Percentiles rank a stretch among this genome's conserved stretches.
Conservation (phyloP, 2,888 invertebrate genomes). For the Coecobrya sp. region DNA sequence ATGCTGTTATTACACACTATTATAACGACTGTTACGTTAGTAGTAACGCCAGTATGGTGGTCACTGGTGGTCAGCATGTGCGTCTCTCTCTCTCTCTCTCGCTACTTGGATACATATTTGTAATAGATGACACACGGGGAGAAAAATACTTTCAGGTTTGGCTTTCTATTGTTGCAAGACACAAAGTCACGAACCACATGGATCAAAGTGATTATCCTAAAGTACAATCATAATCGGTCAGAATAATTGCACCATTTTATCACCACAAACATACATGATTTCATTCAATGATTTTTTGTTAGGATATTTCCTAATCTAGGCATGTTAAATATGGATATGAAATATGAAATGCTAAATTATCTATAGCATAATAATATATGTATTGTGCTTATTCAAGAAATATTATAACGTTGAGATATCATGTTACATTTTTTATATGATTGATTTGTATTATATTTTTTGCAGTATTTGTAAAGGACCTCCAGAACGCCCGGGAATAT, state of each 20-base stretch:
- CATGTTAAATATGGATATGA: neutral
- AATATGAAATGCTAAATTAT: neutral
- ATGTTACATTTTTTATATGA: neutral
- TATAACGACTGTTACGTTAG: neutral
- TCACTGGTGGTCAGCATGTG: slow-evolving; percentile 20
- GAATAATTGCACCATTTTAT: slow-evolving; percentile 38
- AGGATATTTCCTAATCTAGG: neutral
- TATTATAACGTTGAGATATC: no score
- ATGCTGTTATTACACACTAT: neutral
- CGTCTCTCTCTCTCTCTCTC: neutral
- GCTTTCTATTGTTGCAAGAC: slow-evolving; percentile 29
- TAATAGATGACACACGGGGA: slow-evolving; percentile 2
- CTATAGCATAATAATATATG: no score
- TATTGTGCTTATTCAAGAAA: no score
- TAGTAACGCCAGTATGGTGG: neutral
- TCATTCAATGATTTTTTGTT: neutral
- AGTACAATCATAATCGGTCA: slow-evolving; percentile 14
- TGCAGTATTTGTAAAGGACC: slow-evolving; percentile 94
- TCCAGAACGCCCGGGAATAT: slow-evolving; percentile 95
- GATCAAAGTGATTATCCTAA: slow-evolving; percentile 38
- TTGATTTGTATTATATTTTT: slow-evolving; percentile 76
- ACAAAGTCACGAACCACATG: slow-evolving; percentile 41
- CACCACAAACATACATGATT: slow-evolving; percentile 25
- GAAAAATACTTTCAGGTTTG: slow-evolving; percentile 11
- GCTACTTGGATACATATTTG: neutral